A percentile compares a stretch with the other conserved stretches of the same genome.
These are phyloP conservation scores for Aurelia sp. DNA, from an alignment of 30 jellyfish, hydroid and myxozoan species.

Conservation along the genomic window DNA sequence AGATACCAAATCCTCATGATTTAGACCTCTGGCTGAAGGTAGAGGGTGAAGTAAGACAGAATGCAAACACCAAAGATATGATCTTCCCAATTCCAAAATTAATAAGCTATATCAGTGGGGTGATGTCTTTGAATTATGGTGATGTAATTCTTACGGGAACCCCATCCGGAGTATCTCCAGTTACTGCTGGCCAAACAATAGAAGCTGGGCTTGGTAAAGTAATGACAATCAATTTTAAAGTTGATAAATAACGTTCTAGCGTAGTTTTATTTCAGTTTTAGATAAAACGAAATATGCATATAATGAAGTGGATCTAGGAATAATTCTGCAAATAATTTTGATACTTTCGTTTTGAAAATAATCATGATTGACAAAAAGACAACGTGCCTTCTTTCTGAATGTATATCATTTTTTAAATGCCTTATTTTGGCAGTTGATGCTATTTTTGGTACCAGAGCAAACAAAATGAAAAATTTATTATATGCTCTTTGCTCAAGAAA, in stretches of 20 bases:
- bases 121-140: constrained; percentile 81
- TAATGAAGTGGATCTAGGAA: too few relatives aligned
- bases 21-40: constrained; percentile 83
- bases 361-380: too few relatives aligned
- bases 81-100: constrained; percentile 80
- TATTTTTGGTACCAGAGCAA: too few relatives aligned
- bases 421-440: too few relatives aligned
- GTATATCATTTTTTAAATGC: too few relatives aligned
- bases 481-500: too few relatives aligned
- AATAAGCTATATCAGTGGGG: constrained; percentile 82
- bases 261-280: too few relatives aligned
- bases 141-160: constrained; percentile 95
- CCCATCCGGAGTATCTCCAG: constrained; percentile 96
- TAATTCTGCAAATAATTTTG: too few relatives aligned
- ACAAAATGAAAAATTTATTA: too few relatives aligned
- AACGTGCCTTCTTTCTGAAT: too few relatives aligned
- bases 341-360: too few relatives aligned
- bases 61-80: constrained; percentile 95
- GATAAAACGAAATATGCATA: too few relatives aligned
- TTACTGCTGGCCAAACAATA: constrained; percentile 76
- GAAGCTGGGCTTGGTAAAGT: constrained; percentile 81
- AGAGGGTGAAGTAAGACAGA: constrained; percentile 67
- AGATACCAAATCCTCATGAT: constrained; percentile 74
- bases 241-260: constrained; percentile 17
- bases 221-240: constrained; percentile 75